phyloP scores from a whole-genome alignment of 2,888 invertebrate genomes.

The Rhopalosiphum nymphaeae region DNA sequence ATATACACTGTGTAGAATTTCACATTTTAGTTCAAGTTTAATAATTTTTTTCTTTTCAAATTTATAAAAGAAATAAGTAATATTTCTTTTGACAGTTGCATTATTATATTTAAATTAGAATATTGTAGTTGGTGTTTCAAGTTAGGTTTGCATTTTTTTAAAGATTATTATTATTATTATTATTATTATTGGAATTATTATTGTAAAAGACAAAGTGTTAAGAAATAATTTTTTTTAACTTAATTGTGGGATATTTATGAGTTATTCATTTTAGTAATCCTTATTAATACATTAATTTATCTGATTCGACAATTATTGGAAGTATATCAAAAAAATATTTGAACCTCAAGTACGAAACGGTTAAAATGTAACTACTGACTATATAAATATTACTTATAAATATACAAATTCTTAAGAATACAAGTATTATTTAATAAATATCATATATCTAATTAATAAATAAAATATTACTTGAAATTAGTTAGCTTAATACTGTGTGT shows the following conservation, averaged over 20 bases:
- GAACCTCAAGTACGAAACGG: background rate
- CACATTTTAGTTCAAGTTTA: constrained; percentile 18
- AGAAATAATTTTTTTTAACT: background rate
- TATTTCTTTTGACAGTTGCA: background rate
- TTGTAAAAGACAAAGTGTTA: constrained; percentile 9
- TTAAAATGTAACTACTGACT: background rate
- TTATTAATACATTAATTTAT: background rate
- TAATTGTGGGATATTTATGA: background rate
- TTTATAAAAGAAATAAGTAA: background rate
- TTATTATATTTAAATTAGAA: constrained; percentile 12
- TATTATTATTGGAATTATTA: background rate
- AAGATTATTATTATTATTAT: background rate
- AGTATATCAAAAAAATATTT: background rate
- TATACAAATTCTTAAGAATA: background rate
- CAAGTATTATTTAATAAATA: constrained; percentile 28
- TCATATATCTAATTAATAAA: background rate
- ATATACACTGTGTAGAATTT: constrained; percentile 26
- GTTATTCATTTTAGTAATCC: background rate
- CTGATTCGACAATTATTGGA: background rate
- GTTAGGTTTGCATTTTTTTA: background rate
- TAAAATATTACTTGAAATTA: background rate
- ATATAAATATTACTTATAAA: background rate
- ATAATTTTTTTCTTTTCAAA: background rate
- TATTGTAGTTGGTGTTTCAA: background rate
- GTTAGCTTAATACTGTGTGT: background rate